phyloP scores from a whole-genome alignment of 2,888 invertebrate genomes.

The Morinoia aosen region DNA sequence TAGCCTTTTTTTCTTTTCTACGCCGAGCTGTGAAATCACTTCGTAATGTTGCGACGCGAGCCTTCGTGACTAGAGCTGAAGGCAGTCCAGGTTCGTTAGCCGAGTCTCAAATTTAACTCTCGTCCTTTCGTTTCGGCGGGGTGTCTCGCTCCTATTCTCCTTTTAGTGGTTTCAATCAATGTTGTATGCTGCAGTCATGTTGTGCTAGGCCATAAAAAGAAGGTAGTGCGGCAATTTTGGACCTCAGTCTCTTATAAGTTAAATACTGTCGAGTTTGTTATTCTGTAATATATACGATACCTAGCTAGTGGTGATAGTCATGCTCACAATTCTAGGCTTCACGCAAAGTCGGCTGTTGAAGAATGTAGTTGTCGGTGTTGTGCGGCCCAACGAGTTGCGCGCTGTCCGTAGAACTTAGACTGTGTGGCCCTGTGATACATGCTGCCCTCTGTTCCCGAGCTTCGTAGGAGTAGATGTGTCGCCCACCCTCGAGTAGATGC shows the following conservation, averaged over 20 bases:
- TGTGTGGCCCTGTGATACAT: constrained; percentile 13
- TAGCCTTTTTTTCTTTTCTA: not conserved
- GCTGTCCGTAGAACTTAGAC: not conserved
- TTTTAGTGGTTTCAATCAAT: not conserved
- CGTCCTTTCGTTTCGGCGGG: not conserved
- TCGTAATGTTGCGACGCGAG: not conserved
- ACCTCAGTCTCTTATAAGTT: not conserved
- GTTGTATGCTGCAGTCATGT: not conserved
- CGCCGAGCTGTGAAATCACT: not conserved
- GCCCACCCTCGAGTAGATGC: not conserved
- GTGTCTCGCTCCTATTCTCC: not conserved
- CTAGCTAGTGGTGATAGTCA: not conserved
- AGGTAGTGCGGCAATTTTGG: not conserved
- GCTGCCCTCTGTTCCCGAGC: not conserved
- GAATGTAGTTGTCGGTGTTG: not conserved
- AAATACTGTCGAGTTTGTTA: not conserved
- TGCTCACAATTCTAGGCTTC: not conserved
- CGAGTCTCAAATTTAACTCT: not conserved
- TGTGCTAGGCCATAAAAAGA: not conserved
- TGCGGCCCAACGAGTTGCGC: not conserved
- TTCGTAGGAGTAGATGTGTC: not conserved
- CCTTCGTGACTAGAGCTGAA: not conserved
- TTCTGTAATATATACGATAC: not conserved
- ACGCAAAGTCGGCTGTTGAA: not conserved
- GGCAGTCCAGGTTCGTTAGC: not conserved